Base-by-base conservation (phyloP, 2,888 invertebrate species). In the Oscheius sp. region DNA sequence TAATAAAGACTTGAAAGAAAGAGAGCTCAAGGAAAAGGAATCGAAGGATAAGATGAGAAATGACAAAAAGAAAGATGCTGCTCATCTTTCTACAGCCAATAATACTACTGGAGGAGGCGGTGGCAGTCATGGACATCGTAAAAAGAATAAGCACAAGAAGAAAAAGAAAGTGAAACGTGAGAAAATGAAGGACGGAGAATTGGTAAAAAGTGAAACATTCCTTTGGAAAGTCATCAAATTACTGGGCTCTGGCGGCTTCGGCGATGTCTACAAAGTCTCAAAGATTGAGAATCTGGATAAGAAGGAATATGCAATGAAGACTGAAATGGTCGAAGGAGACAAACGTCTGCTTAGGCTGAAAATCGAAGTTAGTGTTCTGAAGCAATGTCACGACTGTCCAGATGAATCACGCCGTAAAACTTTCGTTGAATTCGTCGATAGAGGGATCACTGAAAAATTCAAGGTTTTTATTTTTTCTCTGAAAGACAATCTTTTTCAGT, bases 361-460 rank as follows among this genome's bases (percentile, higher is more conserved):
- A 34, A 55, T 55, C 17, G 55, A 55, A 37, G 55, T 20, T 17
- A 10, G 20, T n/a, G 55, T 55, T 15, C 20, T 55, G 37, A 42
- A 66, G 34, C 15, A 34, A 15, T 57, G 55, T 23, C 27, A 27
- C 23, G 66, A 55, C 1, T 10, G 10, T 1, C 5, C 31, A 15
- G 58, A 58, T 6, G 42, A 25, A 6, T 27, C 37, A 1, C 3
- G 31, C 12, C 33, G 37, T n/a, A 57, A 31, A 29, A 42, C 55
- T 45, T 66, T 66, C 34, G 66, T 66, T 17, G 66, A 55, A 29
- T 57, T 55, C 29, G 45, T 66, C 33, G 66, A 66, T 20, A 25
- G 45, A n/a, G 66, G 66, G 12, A 55, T 42, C 29, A 57, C 57
- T 5, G 57, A 46, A 20, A 45, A 55, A 23, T 67, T 57, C 58